Percentiles rank a stretch among this genome's conserved stretches.
Conservation (phyloP, 2,113 vertebrate species). For the Oreochromis niloticus region DNA sequence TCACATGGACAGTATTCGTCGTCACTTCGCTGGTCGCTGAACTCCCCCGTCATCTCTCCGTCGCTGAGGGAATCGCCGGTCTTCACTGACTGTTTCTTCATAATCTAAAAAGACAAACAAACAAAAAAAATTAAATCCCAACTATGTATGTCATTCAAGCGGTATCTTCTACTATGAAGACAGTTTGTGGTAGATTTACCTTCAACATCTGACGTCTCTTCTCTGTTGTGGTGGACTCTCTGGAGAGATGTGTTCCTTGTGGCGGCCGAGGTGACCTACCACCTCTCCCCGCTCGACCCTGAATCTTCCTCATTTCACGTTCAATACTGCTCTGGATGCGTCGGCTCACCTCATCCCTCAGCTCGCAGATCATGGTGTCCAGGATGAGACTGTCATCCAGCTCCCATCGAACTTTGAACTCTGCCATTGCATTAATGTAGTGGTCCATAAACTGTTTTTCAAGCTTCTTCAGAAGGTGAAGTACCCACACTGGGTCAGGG, state of each 20-base stretch:
- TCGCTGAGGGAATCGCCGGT: slow-evolving; percentile 36
- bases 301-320: slow-evolving; percentile 78
- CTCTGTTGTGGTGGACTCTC: slow-evolving; percentile 69
- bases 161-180: neutral
- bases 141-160: neutral
- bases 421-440: slow-evolving; percentile 73
- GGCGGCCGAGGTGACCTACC: slow-evolving; percentile 45
- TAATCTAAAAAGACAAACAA: slow-evolving; percentile 42
- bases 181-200: slow-evolving; percentile 17
- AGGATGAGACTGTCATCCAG: slow-evolving; percentile 70
- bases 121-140: neutral
- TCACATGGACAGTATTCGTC: slow-evolving; percentile 87
- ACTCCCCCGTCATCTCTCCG: slow-evolving; percentile 34
- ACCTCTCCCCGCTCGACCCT: slow-evolving; percentile 43
- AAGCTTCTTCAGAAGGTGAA: slow-evolving; percentile 78
- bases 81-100: slow-evolving; percentile 68
- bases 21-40: slow-evolving; percentile 54
- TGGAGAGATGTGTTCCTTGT: neutral
- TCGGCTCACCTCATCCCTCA: slow-evolving; percentile 76
- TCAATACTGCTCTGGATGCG: slow-evolving; percentile 77
- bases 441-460: slow-evolving; percentile 84
- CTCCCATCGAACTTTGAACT: slow-evolving; percentile 81
- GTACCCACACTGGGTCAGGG: slow-evolving; percentile 77
- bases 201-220: slow-evolving; percentile 71
- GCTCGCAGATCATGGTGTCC: slow-evolving; percentile 78